A percentile compares a stretch with the other conserved stretches of the same genome.
These are phyloP conservation scores for Vulpes ferrilata DNA, from an alignment of 2,113 vertebrate species.

Conservation along the genomic window DNA sequence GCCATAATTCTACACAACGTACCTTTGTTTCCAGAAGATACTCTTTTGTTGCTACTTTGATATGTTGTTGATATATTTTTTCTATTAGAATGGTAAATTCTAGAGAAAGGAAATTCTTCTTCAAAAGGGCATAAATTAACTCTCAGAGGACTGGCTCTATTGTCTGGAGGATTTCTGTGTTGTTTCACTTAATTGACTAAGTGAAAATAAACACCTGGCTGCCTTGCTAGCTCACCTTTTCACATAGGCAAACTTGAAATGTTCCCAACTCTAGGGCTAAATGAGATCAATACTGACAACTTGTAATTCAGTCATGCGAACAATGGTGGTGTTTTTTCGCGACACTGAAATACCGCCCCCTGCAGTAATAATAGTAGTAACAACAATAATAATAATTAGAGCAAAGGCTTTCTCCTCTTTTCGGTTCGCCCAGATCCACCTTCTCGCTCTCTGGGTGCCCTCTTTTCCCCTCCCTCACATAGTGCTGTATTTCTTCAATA, in stretches of 20 bases:
- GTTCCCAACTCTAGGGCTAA: constrained; percentile 22
- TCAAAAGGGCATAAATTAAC: background rate
- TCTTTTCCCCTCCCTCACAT: background rate
- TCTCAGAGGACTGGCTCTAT: background rate
- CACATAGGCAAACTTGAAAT: background rate
- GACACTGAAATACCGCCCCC: background rate
- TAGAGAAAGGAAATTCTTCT: constrained; percentile 25
- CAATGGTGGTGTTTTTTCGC: background rate
- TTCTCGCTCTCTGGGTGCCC: background rate
- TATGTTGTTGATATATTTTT: background rate
- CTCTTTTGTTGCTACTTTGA: background rate
- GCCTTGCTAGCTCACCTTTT: background rate
- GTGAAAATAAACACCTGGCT: background rate
- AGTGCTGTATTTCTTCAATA: background rate
- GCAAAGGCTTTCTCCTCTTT: background rate
- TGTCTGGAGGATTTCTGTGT: background rate
- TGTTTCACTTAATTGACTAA: background rate
- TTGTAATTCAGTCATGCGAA: background rate
- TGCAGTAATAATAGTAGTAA: background rate
- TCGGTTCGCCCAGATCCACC: background rate
- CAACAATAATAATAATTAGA: background rate
- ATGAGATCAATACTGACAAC: background rate
- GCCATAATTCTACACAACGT: background rate
- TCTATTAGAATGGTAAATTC: background rate
- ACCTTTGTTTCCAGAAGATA: constrained; percentile 31